These are phyloP conservation scores for Rhagonycha lutea DNA, from an alignment of 2,888 invertebrate genomes.

Conservation along the genomic window DNA sequence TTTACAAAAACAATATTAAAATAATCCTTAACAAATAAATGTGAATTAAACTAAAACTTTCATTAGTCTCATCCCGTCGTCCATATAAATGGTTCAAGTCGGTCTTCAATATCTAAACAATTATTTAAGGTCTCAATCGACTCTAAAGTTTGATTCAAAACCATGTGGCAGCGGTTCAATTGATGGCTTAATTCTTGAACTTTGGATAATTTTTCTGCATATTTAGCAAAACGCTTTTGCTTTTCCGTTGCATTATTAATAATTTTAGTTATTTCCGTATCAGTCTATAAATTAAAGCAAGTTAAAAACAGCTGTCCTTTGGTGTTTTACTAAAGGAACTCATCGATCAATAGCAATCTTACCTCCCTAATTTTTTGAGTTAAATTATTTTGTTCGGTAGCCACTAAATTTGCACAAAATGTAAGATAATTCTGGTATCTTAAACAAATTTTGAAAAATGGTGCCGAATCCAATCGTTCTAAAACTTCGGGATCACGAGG, in stretches of 20 bases:
- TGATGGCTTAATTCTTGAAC: conserved; percentile 84
- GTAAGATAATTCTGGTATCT: conserved; percentile 85
- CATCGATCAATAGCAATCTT: conserved; percentile 15
- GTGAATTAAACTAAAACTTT: conserved; percentile 20
- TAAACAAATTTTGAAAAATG: conserved; percentile 74
- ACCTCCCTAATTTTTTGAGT: conserved; percentile 80
- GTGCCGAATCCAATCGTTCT: conserved; percentile 69
- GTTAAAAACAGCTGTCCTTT: not conserved
- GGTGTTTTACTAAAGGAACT: not conserved
- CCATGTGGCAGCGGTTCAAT: conserved; percentile 77
- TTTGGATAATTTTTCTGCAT: conserved; percentile 83
- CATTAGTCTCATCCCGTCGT: conserved; percentile 66
- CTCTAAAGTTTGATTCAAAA: conserved; percentile 83
- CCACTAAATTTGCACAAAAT: conserved; percentile 79
- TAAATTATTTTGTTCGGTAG: conserved; percentile 77
- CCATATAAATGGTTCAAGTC: conserved; percentile 89
- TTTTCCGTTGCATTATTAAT: conserved; percentile 74
- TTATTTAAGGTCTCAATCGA: conserved; percentile 85
- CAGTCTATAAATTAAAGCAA: conserved; percentile 61
- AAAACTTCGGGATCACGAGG: conserved; percentile 86
- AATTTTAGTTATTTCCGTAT: conserved; percentile 72
- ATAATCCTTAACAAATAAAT: not conserved
- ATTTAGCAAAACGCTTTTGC: conserved; percentile 82
- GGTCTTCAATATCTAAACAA: conserved; percentile 77
- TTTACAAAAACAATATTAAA: not conserved